Evolutionary conservation across 92 coral and sea anemone species (phyloP).

Genomic region (Montipora capitata): DNA sequence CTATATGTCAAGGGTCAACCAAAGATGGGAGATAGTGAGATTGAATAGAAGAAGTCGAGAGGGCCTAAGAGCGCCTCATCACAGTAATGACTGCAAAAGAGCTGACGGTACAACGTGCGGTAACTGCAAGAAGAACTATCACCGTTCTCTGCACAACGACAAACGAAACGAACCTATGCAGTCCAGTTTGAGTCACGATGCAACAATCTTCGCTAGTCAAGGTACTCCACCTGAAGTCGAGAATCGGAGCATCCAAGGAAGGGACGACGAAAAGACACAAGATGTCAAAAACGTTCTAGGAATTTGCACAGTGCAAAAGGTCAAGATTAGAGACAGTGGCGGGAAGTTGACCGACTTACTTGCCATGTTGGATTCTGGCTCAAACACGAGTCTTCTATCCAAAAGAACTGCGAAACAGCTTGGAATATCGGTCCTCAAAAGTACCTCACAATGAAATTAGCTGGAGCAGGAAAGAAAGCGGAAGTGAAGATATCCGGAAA

Average conservation of each 20-base stretch:
- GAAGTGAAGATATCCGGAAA: slow-evolving; percentile 58
- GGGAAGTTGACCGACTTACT: slow-evolving; percentile 58
- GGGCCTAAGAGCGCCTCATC: slow-evolving; percentile 63
- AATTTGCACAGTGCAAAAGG: slow-evolving; percentile 60
- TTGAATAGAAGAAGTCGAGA: slow-evolving; percentile 62
- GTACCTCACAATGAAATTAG: slow-evolving; percentile 76
- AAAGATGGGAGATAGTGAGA: slow-evolving; percentile 75
- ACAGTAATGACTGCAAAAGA: slow-evolving; percentile 67
- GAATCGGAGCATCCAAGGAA: slow-evolving; percentile 7
- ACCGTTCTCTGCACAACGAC: slow-evolving; percentile 61
- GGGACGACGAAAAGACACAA: too few species aligned
- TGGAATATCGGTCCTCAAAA: slow-evolving; percentile 48
- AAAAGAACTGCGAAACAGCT: slow-evolving; percentile 40
- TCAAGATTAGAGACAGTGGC: slow-evolving; percentile 16
- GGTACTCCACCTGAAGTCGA: slow-evolving; percentile 21
- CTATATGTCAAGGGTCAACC: slow-evolving; percentile 61
- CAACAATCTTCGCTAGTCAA: slow-evolving; percentile 35
- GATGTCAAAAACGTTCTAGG: slow-evolving; percentile 11
- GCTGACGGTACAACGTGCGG: slow-evolving; percentile 74
- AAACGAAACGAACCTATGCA: slow-evolving; percentile 1
- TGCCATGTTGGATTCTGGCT: slow-evolving; percentile 79
- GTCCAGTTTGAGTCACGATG: slow-evolving; percentile 15
- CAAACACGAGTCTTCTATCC: slow-evolving; percentile 69
- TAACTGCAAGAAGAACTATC: slow-evolving; percentile 67
- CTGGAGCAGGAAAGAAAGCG: slow-evolving; percentile 78